Conservation (phyloP, 64 coral and sea anemone species). For the Actinia tenebrosa region DNA sequence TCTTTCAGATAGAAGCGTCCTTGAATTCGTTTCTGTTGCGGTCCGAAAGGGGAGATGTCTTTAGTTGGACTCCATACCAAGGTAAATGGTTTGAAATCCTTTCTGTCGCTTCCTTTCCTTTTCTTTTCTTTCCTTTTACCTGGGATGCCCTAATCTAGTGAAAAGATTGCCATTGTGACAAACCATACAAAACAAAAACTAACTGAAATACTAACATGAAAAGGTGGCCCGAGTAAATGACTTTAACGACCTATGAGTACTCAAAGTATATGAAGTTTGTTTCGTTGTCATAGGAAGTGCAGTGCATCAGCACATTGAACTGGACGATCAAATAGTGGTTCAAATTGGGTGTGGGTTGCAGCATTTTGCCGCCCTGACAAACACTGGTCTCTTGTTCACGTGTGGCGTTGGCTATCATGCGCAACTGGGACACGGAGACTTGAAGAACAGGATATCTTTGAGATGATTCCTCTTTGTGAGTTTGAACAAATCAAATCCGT, state of each 20-base stretch:
- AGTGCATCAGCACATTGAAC: constrained; percentile 27
- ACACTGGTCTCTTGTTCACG: constrained; percentile 42
- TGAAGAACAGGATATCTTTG: constrained; percentile 33
- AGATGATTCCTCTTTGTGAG: constrained; percentile 45
- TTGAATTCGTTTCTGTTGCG: constrained; percentile 53
- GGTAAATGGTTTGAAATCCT: not conserved
- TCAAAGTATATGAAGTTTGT: too few species aligned
- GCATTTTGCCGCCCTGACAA: constrained; percentile 55
- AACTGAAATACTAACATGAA: not conserved
- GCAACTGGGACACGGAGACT: constrained; percentile 52
- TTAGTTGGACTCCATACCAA: constrained; percentile 44
- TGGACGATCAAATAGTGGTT: constrained; percentile 43
- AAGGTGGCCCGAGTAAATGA: not conserved
- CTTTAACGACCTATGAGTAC: too few species aligned
- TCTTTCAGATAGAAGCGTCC: constrained; percentile 49
- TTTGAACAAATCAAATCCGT: constrained; percentile 31
- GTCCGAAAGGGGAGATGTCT: constrained; percentile 55
- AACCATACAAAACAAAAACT: too few species aligned
- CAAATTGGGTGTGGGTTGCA: constrained; percentile 66
- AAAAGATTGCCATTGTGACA: too few species aligned
- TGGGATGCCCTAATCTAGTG: too few species aligned
- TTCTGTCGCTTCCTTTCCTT: too few species aligned
- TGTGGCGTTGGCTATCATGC: constrained; percentile 39
- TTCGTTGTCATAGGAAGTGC: not conserved
- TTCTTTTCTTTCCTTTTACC: too few species aligned